These are phyloP conservation scores for Dusona sp. DNA, from an alignment of 2,888 invertebrate species.

Conservation along the genomic window DNA sequence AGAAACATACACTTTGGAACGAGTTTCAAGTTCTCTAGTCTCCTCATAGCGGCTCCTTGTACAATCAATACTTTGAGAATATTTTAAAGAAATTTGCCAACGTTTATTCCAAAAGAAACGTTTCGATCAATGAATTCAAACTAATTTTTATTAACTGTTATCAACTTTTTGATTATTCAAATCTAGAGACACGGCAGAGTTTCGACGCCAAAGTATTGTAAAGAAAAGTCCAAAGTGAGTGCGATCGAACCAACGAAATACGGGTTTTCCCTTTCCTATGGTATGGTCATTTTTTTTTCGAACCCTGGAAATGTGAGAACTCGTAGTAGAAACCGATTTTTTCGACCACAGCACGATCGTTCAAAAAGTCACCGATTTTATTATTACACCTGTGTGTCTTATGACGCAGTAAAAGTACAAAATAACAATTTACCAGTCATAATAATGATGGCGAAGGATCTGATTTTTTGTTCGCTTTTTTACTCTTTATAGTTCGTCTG, in stretches of 20 bases:
- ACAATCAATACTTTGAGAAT: background rate
- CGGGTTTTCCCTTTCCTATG: no score
- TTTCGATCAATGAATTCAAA: background rate
- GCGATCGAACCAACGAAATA: no score
- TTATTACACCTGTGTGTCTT: background rate
- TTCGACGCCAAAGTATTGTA: background rate
- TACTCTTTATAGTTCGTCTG: background rate
- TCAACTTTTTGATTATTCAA: background rate
- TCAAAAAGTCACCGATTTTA: background rate
- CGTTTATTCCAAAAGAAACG: background rate
- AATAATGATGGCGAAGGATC: background rate
- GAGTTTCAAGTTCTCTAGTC: background rate
- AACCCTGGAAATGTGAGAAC: background rate
- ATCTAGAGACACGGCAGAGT: background rate
- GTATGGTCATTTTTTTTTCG: no score
- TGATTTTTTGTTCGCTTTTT: background rate
- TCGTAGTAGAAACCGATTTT: background rate
- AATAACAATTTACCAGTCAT: background rate
- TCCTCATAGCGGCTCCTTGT: background rate
- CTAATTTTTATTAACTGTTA: background rate
- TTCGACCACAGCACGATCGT: background rate
- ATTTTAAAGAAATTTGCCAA: background rate
- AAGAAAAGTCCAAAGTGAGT: background rate
- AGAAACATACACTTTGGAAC: slow-evolving; percentile 1
- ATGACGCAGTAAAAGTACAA: background rate